Percentiles rank a stretch among this genome's conserved stretches.
Conservation (phyloP, 2,888 invertebrate genomes). For the Chalcosyrphus nemorum region DNA sequence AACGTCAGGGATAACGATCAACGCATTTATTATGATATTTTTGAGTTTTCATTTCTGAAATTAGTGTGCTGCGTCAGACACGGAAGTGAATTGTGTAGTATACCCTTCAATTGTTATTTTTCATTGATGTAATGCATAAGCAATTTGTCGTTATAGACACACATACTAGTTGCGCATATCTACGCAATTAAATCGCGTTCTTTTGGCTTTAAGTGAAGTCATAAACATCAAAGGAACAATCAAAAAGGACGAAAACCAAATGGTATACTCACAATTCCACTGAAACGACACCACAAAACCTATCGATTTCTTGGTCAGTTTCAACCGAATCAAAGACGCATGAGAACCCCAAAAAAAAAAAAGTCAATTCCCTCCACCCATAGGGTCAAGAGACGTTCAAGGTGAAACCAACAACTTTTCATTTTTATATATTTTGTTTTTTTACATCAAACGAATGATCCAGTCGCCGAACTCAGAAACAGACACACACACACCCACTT, state of each 20-base stretch:
- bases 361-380: background rate
- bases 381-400: constrained; percentile 66
- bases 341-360: background rate
- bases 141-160: background rate
- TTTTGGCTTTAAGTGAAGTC: background rate
- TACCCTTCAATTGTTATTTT: constrained; percentile 3
- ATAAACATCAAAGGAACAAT: too few relatives aligned
- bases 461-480: too few relatives aligned
- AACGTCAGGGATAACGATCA: background rate
- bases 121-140: background rate
- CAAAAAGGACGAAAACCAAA: too few relatives aligned
- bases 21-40: too few relatives aligned
- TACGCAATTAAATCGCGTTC: background rate
- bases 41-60: background rate
- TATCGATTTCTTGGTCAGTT: background rate
- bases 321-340: background rate
- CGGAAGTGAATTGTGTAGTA: background rate
- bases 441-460: constrained; percentile 26
- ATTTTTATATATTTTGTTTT: too few relatives aligned
- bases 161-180: background rate
- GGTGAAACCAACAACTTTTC: constrained; percentile 54
- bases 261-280: background rate
- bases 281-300: background rate
- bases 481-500: background rate
- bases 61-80: background rate